Evolutionary conservation across 2,113 vertebrate species (phyloP).

Genomic region (Galeopterus variegatus): DNA sequence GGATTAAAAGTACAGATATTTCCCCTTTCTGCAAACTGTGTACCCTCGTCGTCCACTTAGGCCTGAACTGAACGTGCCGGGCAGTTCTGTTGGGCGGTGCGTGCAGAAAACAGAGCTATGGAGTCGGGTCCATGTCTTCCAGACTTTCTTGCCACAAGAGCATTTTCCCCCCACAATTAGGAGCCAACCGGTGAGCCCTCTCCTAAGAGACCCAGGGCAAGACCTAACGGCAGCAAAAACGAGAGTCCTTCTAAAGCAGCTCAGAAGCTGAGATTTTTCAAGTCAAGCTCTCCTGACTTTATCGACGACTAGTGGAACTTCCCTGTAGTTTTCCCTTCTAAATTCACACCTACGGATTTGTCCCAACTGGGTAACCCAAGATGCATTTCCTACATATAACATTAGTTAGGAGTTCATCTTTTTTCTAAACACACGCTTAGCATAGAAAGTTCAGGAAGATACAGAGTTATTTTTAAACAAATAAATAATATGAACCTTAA

Average conservation of each 20-base stretch:
- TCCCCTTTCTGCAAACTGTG: slow-evolving; percentile 76
- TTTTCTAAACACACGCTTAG: slow-evolving; percentile 29
- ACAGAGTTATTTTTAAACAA: slow-evolving; percentile 39
- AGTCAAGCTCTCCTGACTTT: slow-evolving; percentile 62
- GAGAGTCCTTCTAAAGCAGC: slow-evolving; percentile 98
- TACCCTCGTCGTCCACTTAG: slow-evolving; percentile 67
- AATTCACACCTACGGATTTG: slow-evolving; percentile 44
- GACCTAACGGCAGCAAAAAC: slow-evolving; percentile 99
- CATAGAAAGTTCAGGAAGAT: slow-evolving; percentile 36
- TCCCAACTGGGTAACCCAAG: slow-evolving; percentile 73
- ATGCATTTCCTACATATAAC: slow-evolving; percentile 56
- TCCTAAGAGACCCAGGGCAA: slow-evolving; percentile 98
- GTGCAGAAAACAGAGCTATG: slow-evolving; percentile 69
- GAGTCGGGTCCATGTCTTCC: slow-evolving; percentile 72
- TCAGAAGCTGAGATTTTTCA: slow-evolving; percentile 94
- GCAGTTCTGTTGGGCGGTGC: slow-evolving; percentile 62
- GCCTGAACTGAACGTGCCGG: slow-evolving; percentile 74
- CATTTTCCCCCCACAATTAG: slow-evolving; percentile 89
- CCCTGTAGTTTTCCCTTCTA: slow-evolving; percentile 65
- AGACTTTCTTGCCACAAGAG: slow-evolving; percentile 86
- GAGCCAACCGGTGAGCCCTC: slow-evolving; percentile 96
- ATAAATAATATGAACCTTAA: slow-evolving; percentile 55
- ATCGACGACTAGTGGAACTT: slow-evolving; percentile 56
- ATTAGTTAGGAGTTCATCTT: slow-evolving; percentile 41
- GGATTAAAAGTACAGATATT: slow-evolving; percentile 66